These are phyloP conservation scores for Phortica variegata DNA, from an alignment of 1,140 invertebrate genomes.

Conservation along the genomic window DNA sequence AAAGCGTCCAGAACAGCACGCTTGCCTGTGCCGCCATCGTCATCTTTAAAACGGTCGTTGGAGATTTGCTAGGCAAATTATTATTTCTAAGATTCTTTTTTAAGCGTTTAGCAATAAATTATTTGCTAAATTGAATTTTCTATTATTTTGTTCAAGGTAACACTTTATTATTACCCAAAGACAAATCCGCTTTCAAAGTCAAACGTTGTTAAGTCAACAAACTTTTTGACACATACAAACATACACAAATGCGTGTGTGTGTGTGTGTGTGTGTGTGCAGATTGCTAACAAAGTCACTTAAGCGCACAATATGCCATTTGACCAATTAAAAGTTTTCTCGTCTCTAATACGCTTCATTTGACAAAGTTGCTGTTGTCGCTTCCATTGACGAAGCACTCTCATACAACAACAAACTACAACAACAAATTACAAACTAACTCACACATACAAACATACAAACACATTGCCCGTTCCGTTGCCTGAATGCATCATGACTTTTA, in stretches of 20 bases:
- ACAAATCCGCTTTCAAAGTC: constrained; percentile 47
- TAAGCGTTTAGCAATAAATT: no score
- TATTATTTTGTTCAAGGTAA: no score
- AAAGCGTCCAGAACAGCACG: no score
- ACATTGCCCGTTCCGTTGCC: not conserved
- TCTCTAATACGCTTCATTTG: constrained; percentile 53
- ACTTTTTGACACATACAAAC: constrained; percentile 17
- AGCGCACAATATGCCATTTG: constrained; percentile 50
- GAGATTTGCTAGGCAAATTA: constrained; percentile 19
- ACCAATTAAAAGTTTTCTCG: constrained; percentile 52
- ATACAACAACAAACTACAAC: no score
- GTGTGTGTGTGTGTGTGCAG: constrained; percentile 2
- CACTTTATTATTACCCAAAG: no score
- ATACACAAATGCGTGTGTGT: constrained; percentile 3
- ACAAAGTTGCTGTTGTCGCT: constrained; percentile 29
- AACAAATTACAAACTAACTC: no score
- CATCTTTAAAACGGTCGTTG: constrained; percentile 30
- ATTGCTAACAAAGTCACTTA: constrained; percentile 37
- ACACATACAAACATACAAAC: constrained; percentile 2
- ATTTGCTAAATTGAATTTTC: no score
- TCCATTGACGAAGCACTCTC: no score
- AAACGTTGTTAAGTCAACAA: constrained; percentile 43
- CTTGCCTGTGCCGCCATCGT: not conserved
- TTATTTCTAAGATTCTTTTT: no score
- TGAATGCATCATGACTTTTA: no score